A percentile compares a stretch with the other conserved stretches of the same genome.
phyloP scores from a whole-genome alignment of 2,888 invertebrate genomes.

The Cosmorhoe ocellata region DNA sequence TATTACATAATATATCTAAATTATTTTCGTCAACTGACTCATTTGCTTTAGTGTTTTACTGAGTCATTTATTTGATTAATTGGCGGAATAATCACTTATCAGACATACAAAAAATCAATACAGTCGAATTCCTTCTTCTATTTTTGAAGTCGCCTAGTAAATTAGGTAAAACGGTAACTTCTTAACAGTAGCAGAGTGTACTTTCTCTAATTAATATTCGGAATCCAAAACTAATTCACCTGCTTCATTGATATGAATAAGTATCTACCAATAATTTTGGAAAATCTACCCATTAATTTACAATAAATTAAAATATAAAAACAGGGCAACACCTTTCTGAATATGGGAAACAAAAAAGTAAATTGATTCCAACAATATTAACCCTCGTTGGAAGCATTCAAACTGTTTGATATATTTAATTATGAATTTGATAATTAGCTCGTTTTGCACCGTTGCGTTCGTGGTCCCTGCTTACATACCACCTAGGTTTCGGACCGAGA shows the following conservation, averaged over 20 bases:
- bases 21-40: no score
- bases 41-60: no score
- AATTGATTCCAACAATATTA: conserved; percentile 27
- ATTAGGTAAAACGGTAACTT: no score
- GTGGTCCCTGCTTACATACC: conserved; percentile 27
- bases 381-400: conserved; percentile 29
- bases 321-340: conserved; percentile 27
- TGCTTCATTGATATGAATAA: not conserved
- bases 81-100: no score
- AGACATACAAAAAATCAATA: no score
- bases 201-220: no score
- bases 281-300: conserved; percentile 17
- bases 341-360: conserved; percentile 22
- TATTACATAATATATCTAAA: no score
- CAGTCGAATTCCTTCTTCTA: no score
- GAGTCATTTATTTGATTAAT: no score
- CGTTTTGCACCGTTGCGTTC: conserved; percentile 46
- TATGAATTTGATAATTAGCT: conserved; percentile 70
- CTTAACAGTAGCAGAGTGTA: no score
- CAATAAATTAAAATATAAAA: conserved; percentile 25
- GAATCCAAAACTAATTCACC: not conserved
- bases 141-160: no score
- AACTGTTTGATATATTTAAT: conserved; percentile 58
- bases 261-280: not conserved
- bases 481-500: conserved; percentile 30